phyloP scores from a whole-genome alignment of 1,140 invertebrate genomes.

The Saccostrea echinata region DNA sequence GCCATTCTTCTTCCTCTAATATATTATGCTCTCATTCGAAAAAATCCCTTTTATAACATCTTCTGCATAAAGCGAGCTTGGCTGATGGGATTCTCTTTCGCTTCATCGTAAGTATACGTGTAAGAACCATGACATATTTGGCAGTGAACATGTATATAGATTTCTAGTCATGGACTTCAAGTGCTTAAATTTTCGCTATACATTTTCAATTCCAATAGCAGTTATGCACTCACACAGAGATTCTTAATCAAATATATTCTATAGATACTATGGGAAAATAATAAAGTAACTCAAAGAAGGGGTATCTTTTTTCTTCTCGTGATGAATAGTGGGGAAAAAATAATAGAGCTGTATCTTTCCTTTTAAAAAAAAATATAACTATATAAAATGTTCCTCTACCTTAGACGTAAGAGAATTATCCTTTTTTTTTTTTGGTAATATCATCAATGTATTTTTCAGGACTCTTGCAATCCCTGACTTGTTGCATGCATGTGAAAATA shows the following conservation, averaged over 20 bases:
- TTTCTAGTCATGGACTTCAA: no score
- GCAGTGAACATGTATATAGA: background rate
- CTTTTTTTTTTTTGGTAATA: no score
- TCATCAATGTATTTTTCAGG: constrained; percentile 59
- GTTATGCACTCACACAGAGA: no score
- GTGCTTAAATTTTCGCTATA: no score
- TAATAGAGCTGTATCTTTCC: no score
- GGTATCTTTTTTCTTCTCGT: background rate
- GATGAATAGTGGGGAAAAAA: background rate
- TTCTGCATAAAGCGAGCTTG: constrained; percentile 90
- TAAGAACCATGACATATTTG: no score
- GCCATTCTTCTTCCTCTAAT: constrained; percentile 91
- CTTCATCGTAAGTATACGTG: constrained; percentile 83
- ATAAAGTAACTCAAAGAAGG: no score
- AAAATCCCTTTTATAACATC: constrained; percentile 94
- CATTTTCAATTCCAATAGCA: no score
- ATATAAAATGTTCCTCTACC: no score
- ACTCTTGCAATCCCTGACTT: constrained; percentile 75
- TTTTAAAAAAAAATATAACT: no score
- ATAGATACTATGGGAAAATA: background rate
- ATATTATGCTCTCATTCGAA: constrained; percentile 90
- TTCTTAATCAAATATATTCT: no score
- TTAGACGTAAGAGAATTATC: no score
- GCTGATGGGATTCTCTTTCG: constrained; percentile 94
- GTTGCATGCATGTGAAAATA: constrained; percentile 66